Conservation (phyloP, 2,797 vertebrate species). For the Amblyraja radiata region DNA sequence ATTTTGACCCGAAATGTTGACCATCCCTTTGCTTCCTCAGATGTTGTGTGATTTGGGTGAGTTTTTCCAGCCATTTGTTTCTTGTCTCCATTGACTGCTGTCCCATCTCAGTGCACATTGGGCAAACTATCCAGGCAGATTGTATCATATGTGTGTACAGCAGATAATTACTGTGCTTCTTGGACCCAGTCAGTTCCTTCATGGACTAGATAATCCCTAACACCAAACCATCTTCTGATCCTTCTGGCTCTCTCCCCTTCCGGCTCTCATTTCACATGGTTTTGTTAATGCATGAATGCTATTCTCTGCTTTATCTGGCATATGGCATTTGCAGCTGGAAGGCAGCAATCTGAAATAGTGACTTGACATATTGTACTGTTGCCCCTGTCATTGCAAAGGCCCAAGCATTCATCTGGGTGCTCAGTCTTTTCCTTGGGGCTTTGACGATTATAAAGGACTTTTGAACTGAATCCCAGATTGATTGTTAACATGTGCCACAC, state of each 20-base stretch:
- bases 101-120: background rate
- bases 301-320: background rate
- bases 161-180: background rate
- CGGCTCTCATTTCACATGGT: background rate
- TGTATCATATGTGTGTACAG: no score
- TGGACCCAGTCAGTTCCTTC: background rate
- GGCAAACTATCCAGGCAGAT: background rate
- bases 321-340: background rate
- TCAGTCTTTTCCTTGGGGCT: background rate
- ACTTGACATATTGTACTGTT: background rate
- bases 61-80: no score
- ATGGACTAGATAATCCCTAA: conserved; percentile 1
- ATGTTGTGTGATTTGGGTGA: no score
- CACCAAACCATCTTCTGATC: background rate
- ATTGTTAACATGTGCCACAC: background rate
- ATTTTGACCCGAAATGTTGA: no score
- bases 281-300: background rate
- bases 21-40: no score
- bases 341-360: background rate
- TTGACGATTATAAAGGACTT: background rate
- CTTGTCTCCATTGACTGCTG: background rate
- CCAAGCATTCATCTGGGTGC: background rate
- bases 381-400: background rate
- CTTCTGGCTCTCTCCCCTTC: background rate
- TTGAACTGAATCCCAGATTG: background rate